Conservation (phyloP, 2,797 vertebrate genomes). For the Parauchenoglanis punctatus region DNA sequence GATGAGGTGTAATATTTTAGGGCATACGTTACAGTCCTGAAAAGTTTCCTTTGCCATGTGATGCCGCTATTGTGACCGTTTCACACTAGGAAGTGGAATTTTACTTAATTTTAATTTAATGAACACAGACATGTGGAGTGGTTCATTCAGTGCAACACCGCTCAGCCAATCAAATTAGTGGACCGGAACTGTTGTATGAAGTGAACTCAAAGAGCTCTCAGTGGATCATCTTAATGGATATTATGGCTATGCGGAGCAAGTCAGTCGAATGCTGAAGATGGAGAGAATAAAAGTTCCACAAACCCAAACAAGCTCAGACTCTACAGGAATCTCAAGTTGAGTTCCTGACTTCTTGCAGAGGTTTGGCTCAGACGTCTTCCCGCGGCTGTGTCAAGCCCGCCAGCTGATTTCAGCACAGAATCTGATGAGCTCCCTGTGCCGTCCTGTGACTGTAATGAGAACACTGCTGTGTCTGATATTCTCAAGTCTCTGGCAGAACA, state of each 20-base stretch:
- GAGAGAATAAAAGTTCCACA: conserved; percentile 17
- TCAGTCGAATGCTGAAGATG: conserved; percentile 10
- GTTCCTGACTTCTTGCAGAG: conserved; percentile 35
- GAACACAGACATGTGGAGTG: neutral
- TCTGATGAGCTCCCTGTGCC: conserved; percentile 32
- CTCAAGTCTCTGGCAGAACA: conserved; percentile 28
- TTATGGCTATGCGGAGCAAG: conserved; percentile 3
- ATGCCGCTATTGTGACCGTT: neutral
- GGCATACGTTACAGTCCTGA: too few species aligned
- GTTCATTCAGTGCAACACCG: too few species aligned
- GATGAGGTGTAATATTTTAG: too few species aligned
- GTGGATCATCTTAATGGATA: conserved; percentile 5
- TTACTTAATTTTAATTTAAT: neutral
- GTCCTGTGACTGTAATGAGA: conserved; percentile 38
- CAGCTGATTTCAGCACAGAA: conserved; percentile 34
- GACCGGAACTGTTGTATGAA: neutral
- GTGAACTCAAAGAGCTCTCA: neutral
- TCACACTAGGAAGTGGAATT: neutral
- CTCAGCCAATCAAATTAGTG: neutral
- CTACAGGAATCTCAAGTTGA: conserved; percentile 31
- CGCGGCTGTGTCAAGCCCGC: conserved; percentile 7
- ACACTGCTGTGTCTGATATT: conserved; percentile 34
- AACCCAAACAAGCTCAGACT: conserved; percentile 31
- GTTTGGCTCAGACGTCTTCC: conserved; percentile 23
- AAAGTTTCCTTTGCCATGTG: neutral